Evolutionary conservation across 2,113 vertebrate genomes (phyloP).

Genomic region (Ardeotis arabs): DNA sequence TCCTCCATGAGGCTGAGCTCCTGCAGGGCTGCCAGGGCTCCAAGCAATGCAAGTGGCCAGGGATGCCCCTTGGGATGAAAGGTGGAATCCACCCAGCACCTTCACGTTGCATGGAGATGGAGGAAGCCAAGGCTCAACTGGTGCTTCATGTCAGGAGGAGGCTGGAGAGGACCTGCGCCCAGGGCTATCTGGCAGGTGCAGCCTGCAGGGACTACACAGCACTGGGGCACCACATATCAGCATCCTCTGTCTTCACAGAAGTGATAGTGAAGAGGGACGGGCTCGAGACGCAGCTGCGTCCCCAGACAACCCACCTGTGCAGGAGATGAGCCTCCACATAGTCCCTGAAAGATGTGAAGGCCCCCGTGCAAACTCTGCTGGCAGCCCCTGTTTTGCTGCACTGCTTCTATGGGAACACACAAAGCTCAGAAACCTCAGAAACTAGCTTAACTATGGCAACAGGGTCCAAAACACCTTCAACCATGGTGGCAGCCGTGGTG

Average conservation of each 20-base stretch:
- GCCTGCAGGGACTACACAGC: background rate
- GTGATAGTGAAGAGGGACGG: rapidly evolving
- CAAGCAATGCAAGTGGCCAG: rapidly evolving
- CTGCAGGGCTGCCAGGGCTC: background rate
- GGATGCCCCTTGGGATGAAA: background rate
- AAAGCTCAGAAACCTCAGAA: background rate
- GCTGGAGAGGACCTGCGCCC: rapidly evolving
- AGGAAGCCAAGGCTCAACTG: background rate
- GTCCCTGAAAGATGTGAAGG: rapidly evolving
- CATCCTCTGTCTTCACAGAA: background rate
- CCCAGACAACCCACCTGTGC: background rate
- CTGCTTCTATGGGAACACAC: background rate
- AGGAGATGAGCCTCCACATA: background rate
- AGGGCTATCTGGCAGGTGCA: background rate
- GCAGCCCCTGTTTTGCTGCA: rapidly evolving
- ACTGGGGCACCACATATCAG: rapidly evolving
- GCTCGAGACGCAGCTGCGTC: rapidly evolving
- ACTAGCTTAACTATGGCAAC: background rate
- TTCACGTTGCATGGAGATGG: background rate
- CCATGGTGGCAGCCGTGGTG: background rate
- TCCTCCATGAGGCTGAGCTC: rapidly evolving
- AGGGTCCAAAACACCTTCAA: background rate
- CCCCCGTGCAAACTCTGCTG: rapidly evolving
- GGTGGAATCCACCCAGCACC: background rate
- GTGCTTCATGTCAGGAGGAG: background rate